phyloP scores from a whole-genome alignment of 1,140 invertebrate genomes.

The Zaprionus davidi region DNA sequence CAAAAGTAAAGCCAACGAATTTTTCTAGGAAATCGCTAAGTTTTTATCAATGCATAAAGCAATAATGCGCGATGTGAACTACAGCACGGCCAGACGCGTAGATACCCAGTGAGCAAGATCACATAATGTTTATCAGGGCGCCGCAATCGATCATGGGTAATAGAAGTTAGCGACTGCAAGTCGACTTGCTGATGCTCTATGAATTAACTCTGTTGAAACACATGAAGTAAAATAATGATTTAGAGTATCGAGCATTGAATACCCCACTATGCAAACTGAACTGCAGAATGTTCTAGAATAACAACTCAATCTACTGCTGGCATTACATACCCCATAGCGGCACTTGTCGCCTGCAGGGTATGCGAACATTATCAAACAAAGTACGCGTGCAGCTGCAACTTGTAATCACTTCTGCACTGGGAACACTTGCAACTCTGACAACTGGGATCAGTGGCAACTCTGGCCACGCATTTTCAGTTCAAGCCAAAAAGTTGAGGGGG shows the following conservation, averaged over 20 bases:
- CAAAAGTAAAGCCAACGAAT: slow-evolving; percentile 1
- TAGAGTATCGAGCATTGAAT: not conserved
- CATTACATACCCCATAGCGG: not conserved
- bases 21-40: slow-evolving; percentile 13
- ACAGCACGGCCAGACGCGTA: not conserved
- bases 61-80: not conserved
- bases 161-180: not conserved
- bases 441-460: not conserved
- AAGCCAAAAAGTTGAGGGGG: not conserved
- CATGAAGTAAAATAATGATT: too few species aligned
- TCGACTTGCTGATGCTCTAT: not conserved
- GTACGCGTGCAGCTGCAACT: not conserved
- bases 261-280: not conserved
- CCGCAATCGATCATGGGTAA: not conserved
- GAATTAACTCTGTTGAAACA: not conserved
- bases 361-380: not conserved
- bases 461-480: slow-evolving; percentile 24
- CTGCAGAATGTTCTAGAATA: too few species aligned
- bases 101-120: not conserved
- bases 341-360: not conserved
- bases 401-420: too few species aligned
- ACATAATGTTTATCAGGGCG: not conserved
- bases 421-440: too few species aligned
- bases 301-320: too few species aligned
- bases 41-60: slow-evolving; percentile 19